Evolutionary conservation across 2,888 invertebrate species (phyloP).

Genomic region (Pristionchus exspectatus): DNA sequence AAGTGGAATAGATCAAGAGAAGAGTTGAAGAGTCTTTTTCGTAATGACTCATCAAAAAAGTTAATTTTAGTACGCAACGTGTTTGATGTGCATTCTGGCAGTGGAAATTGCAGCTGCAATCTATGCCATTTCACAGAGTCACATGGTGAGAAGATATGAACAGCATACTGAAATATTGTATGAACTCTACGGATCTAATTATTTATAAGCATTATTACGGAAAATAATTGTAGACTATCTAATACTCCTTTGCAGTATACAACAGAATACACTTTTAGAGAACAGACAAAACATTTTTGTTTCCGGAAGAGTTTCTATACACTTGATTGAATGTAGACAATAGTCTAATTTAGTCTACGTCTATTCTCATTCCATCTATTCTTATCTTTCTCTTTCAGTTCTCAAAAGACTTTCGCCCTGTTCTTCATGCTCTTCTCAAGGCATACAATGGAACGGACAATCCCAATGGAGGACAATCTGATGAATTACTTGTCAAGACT

Average conservation of each 20-base stretch:
- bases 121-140: slow-evolving; percentile 77
- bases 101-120: slow-evolving; percentile 77
- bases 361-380: not conserved
- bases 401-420: slow-evolving; percentile 77
- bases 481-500: slow-evolving; percentile 72
- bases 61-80: slow-evolving; percentile 74
- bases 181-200: not conserved
- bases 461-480: slow-evolving; percentile 54
- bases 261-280: not conserved
- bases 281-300: slow-evolving; percentile 2
- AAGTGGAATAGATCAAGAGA: not conserved
- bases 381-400: slow-evolving; percentile 68
- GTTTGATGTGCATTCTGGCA: slow-evolving; percentile 77
- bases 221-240: not conserved
- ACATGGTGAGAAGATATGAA: slow-evolving; percentile 67
- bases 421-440: slow-evolving; percentile 74
- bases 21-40: no score
- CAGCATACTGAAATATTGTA: no score
- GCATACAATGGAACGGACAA: slow-evolving; percentile 78
- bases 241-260: not conserved
- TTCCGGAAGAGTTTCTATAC: slow-evolving; percentile 34
- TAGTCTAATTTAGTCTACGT: not conserved
- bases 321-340: slow-evolving; percentile 3
- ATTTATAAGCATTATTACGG: no score
- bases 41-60: not conserved